phyloP scores from a whole-genome alignment of 2,888 invertebrate genomes.

The Pammene aurita region DNA sequence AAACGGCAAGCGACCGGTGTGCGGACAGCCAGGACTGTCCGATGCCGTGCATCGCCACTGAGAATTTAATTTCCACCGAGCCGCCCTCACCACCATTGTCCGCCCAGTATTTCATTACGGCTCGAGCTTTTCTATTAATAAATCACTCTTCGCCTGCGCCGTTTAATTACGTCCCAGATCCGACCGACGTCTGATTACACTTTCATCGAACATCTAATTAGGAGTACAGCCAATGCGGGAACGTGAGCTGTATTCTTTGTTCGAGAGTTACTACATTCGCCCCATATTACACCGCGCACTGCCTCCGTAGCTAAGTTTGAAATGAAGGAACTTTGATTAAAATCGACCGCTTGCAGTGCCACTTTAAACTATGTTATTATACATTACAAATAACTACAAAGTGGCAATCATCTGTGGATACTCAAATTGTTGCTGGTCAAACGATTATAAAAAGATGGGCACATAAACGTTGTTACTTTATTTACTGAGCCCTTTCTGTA shows the following conservation, averaged over 20 bases:
- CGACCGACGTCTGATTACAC: constrained; percentile 81
- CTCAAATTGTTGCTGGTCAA: background rate
- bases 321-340: constrained; percentile 79
- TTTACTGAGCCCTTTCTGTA: too few species aligned
- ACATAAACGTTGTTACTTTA: background rate
- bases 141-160: constrained; percentile 82
- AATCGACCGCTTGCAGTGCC: constrained; percentile 66
- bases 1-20: constrained; percentile 60
- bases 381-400: constrained; percentile 35
- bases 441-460: too few species aligned
- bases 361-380: constrained; percentile 44
- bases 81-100: constrained; percentile 79
- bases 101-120: constrained; percentile 83
- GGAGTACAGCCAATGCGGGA: constrained; percentile 73
- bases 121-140: constrained; percentile 83
- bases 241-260: constrained; percentile 73
- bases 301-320: constrained; percentile 68
- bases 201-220: constrained; percentile 84
- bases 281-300: constrained; percentile 68
- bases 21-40: constrained; percentile 44
- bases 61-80: constrained; percentile 81
- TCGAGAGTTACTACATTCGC: constrained; percentile 71
- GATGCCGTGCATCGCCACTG: constrained; percentile 63
- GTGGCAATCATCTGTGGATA: background rate
- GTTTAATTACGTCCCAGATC: constrained; percentile 82